Evolutionary conservation across 2,113 vertebrate species (phyloP).

Genomic region (Triplophysa tibetana): DNA sequence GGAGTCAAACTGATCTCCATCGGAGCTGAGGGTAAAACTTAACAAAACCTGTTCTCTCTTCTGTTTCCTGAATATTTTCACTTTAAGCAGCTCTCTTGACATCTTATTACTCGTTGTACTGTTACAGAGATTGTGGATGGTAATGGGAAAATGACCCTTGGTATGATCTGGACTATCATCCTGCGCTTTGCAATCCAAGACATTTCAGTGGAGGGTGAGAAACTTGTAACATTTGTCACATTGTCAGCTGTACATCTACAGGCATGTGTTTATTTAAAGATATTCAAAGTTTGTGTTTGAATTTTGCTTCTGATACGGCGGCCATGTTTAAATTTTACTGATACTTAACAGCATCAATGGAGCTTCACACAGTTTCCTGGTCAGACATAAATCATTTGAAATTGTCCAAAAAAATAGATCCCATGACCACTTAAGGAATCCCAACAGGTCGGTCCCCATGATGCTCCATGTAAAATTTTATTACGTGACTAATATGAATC

Average conservation of each 20-base stretch:
- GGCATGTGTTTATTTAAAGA: constrained; percentile 14
- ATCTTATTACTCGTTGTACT: not conserved
- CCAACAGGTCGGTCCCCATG: too few relatives aligned
- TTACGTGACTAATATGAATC: too few relatives aligned
- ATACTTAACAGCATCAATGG: not conserved
- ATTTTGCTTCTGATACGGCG: not conserved
- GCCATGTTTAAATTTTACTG: not conserved
- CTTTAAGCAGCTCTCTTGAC: not conserved
- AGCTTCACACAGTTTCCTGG: not conserved
- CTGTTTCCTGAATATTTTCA: not conserved
- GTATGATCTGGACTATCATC: constrained; percentile 96
- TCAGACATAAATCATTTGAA: too few relatives aligned
- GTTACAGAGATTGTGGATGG: constrained; percentile 86
- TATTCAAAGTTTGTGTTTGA: not conserved
- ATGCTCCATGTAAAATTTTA: too few relatives aligned
- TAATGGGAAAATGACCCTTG: constrained; percentile 91
- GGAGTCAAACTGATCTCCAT: constrained; percentile 54
- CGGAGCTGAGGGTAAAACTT: constrained; percentile 47
- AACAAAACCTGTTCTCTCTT: not conserved
- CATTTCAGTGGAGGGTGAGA: constrained; percentile 87
- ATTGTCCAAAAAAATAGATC: too few relatives aligned
- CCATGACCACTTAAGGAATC: too few relatives aligned
- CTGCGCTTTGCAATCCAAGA: constrained; percentile 92
- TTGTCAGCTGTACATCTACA: constrained; percentile 10
- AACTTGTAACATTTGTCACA: constrained; percentile 13